Evolutionary conservation across 2,888 invertebrate species (phyloP).

Genomic region (Ecdyonurus torrentis): DNA sequence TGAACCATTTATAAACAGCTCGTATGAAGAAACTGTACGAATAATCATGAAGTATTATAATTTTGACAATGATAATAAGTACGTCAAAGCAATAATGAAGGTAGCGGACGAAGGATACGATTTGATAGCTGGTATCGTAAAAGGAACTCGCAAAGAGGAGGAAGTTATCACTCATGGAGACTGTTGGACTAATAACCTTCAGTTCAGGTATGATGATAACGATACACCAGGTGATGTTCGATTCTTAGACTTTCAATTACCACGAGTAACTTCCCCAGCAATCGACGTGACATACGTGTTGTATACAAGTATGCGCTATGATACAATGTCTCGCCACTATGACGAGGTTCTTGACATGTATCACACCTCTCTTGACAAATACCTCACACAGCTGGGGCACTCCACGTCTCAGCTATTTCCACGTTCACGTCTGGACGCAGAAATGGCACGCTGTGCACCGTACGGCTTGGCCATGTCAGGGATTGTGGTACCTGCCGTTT

Average conservation of each 20-base stretch:
- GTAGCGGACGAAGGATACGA: neutral
- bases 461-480: neutral
- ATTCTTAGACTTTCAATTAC: constrained; percentile 17
- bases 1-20: neutral
- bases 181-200: constrained; percentile 12
- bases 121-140: neutral
- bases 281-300: constrained; percentile 16
- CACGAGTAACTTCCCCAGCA: constrained; percentile 11
- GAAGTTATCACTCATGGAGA: constrained; percentile 12
- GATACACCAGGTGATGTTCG: constrained; percentile 10
- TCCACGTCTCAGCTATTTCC: constrained; percentile 7
- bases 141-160: constrained; percentile 4
- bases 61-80: neutral
- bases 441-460: neutral
- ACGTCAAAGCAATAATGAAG: neutral
- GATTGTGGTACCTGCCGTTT: neutral
- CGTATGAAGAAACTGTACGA: neutral
- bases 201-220: constrained; percentile 10
- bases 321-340: constrained; percentile 12
- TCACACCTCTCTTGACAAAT: constrained; percentile 5
- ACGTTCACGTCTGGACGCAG: neutral
- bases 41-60: neutral
- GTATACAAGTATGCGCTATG: constrained; percentile 11
- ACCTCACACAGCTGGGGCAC: neutral
- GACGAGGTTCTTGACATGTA: constrained; percentile 13